Evolutionary conservation across 2,797 vertebrate species (phyloP).

Genomic region (Brotogeris chrysoptera): DNA sequence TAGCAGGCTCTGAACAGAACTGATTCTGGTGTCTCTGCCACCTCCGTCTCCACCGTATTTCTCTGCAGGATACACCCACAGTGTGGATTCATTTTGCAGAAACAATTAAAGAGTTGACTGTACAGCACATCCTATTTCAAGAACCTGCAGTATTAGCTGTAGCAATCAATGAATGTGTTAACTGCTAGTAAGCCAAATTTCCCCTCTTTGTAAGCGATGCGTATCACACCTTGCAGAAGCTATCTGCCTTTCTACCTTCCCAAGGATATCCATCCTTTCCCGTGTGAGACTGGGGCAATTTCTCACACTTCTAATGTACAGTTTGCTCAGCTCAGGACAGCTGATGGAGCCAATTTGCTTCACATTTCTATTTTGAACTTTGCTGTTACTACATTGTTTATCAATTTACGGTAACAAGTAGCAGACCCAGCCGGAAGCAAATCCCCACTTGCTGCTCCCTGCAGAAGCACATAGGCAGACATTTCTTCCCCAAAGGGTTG

Average conservation of each 20-base stretch:
- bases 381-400: not conserved
- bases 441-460: not conserved
- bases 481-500: not conserved
- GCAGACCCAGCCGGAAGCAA: not conserved
- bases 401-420: not conserved
- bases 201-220: not conserved
- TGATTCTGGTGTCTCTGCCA: not conserved
- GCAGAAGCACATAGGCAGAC: not conserved
- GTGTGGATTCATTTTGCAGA: not conserved
- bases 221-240: not conserved
- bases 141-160: not conserved
- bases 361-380: not conserved
- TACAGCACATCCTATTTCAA: not conserved
- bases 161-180: not conserved
- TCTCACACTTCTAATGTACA: not conserved
- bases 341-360: not conserved
- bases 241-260: not conserved
- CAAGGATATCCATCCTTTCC: not conserved
- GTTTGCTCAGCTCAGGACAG: not conserved
- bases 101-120: constrained; percentile 15
- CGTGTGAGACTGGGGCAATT: not conserved
- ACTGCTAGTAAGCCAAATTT: not conserved
- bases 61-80: not conserved
- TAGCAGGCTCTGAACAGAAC: not conserved
- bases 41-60: not conserved